A percentile compares a stretch with the other conserved stretches of the same genome.
phyloP scores from a whole-genome alignment of 2,888 invertebrate species.

The Agrochola lychnidis region DNA sequence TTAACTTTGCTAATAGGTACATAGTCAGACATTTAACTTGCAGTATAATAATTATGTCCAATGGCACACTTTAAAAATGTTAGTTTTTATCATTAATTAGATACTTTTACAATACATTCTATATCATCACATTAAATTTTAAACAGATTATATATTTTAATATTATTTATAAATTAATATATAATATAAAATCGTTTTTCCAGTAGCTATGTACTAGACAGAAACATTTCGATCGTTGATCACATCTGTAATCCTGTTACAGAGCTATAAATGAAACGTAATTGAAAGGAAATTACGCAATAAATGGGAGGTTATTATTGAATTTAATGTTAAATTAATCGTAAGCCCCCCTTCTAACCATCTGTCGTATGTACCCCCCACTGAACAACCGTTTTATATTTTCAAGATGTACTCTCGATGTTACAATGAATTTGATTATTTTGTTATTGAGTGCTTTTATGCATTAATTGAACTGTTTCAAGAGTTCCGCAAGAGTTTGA shows the following conservation, averaged over 20 bases:
- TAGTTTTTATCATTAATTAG: too few relatives aligned
- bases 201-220: constrained; percentile 44
- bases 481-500: constrained; percentile 32
- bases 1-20: too few relatives aligned
- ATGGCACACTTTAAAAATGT: too few relatives aligned
- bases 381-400: constrained; percentile 64
- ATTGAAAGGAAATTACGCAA: constrained; percentile 90
- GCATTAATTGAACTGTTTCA: constrained; percentile 58
- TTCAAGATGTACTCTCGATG: constrained; percentile 70
- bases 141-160: not conserved
- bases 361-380: constrained; percentile 84
- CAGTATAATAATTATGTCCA: too few relatives aligned
- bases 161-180: not conserved
- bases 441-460: constrained; percentile 74
- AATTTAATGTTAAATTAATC: constrained; percentile 90
- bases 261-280: constrained; percentile 89
- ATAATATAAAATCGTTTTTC: too few relatives aligned
- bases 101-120: too few relatives aligned
- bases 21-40: too few relatives aligned
- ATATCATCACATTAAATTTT: not conserved
- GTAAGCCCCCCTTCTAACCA: constrained; percentile 82
- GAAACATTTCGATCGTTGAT: constrained; percentile 68
- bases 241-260: constrained; percentile 85
- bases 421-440: constrained; percentile 75
- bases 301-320: constrained; percentile 90